phyloP scores from a whole-genome alignment of 2,888 invertebrate genomes.

The Stenoptilia bipunctidactyla region DNA sequence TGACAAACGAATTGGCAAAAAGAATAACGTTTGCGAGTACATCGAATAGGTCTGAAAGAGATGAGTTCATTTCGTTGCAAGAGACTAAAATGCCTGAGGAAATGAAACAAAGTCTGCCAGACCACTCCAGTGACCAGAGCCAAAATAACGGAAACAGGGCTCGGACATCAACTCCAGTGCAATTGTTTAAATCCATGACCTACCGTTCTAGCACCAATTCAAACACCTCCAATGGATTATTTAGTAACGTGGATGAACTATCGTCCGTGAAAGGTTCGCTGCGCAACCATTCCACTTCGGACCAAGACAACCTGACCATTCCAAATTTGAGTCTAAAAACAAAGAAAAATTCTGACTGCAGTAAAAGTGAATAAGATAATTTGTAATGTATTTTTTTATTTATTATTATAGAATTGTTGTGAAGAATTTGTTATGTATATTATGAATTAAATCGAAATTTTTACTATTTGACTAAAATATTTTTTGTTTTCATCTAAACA shows the following conservation, averaged over 20 bases:
- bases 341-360: conserved; percentile 43
- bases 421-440: conserved; percentile 18
- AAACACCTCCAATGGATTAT: conserved; percentile 54
- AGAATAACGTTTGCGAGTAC: conserved; percentile 56
- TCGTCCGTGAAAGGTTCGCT: conserved; percentile 67
- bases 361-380: conserved; percentile 45
- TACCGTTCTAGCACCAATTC: conserved; percentile 62
- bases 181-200: conserved; percentile 50
- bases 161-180: conserved; percentile 73
- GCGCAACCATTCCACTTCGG: conserved; percentile 56
- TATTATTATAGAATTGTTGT: conserved; percentile 1
- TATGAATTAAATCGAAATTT: conserved; percentile 25
- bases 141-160: conserved; percentile 37
- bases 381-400: conserved; percentile 18
- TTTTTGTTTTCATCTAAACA: too few relatives aligned
- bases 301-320: conserved; percentile 60
- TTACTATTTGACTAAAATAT: neutral
- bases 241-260: conserved; percentile 67
- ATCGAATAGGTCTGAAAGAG: conserved; percentile 33
- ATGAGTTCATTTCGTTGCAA: conserved; percentile 46
- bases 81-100: conserved; percentile 59
- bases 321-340: conserved; percentile 56
- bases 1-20: conserved; percentile 49
- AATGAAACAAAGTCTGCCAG: conserved; percentile 34
- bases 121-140: conserved; percentile 32